Conservation (phyloP, 2,888 invertebrate genomes). For the Scelioninae gen. 1 region DNA sequence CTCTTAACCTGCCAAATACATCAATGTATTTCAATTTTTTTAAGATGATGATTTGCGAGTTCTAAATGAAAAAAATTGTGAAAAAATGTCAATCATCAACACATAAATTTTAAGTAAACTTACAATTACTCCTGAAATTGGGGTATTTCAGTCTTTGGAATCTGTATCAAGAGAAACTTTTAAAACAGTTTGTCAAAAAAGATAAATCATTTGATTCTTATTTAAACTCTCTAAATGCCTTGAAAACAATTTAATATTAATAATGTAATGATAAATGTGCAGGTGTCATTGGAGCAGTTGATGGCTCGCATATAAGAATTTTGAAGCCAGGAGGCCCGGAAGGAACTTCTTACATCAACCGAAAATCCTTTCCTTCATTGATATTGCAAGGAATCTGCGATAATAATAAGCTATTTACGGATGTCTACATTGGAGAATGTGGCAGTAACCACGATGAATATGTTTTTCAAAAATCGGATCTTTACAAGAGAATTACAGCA, state of each 20-base stretch:
- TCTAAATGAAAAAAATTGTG: too few species aligned
- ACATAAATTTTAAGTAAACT: too few species aligned
- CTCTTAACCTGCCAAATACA: too few species aligned
- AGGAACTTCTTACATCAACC: slow-evolving; percentile 33
- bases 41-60: too few species aligned
- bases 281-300: slow-evolving; percentile 31
- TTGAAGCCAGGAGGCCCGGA: slow-evolving; percentile 20
- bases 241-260: slow-evolving; percentile 1
- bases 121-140: too few species aligned
- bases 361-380: slow-evolving; percentile 29
- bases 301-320: slow-evolving; percentile 32
- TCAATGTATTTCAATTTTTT: too few species aligned
- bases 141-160: too few species aligned
- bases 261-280: slow-evolving; percentile 6
- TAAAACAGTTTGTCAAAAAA: too few species aligned
- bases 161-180: too few species aligned
- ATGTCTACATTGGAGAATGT: slow-evolving; percentile 43
- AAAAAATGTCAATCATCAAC: too few species aligned
- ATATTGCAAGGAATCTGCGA: slow-evolving; percentile 37
- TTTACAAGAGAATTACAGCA: slow-evolving; percentile 3
- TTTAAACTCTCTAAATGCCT: too few species aligned
- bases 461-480: slow-evolving; percentile 25
- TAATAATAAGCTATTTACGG: slow-evolving; percentile 37
- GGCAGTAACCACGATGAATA: slow-evolving; percentile 46
- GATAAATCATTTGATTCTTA: too few species aligned